phyloP scores from a whole-genome alignment of 35 echinoderm and acorn worm genomes.

The Ptychodera flava region DNA sequence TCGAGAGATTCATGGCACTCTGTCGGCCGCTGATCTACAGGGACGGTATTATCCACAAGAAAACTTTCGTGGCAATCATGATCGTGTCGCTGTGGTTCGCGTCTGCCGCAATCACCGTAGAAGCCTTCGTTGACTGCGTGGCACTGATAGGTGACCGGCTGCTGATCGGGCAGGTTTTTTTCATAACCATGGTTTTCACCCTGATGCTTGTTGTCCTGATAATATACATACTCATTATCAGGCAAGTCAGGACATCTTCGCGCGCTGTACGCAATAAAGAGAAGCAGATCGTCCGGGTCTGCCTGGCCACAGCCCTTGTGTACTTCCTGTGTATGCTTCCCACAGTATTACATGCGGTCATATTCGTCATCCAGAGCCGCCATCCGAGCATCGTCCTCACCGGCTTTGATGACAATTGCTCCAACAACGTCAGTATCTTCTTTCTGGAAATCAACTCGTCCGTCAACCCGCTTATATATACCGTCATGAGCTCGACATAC shows the following conservation, averaged over 20 bases:
- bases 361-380: neutral
- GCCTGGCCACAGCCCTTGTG: neutral
- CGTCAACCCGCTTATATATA: constrained; percentile 13
- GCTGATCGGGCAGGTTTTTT: neutral
- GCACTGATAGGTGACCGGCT: neutral
- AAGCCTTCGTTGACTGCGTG: neutral
- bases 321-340: constrained; percentile 10
- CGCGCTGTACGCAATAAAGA: neutral
- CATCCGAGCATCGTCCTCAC: neutral
- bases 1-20: neutral
- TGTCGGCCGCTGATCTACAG: neutral
- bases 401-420: neutral
- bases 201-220: neutral
- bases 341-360: neutral
- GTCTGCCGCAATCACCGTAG: neutral
- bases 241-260: neutral
- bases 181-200: neutral
- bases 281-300: constrained; percentile 8
- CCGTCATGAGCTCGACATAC: neutral
- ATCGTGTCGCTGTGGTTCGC: neutral
- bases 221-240: neutral
- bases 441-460: neutral
- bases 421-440: neutral
- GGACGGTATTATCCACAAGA: neutral
- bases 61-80: neutral